These are phyloP conservation scores for Erannis defoliaria DNA, from an alignment of 2,888 invertebrate species.

Conservation along the genomic window DNA sequence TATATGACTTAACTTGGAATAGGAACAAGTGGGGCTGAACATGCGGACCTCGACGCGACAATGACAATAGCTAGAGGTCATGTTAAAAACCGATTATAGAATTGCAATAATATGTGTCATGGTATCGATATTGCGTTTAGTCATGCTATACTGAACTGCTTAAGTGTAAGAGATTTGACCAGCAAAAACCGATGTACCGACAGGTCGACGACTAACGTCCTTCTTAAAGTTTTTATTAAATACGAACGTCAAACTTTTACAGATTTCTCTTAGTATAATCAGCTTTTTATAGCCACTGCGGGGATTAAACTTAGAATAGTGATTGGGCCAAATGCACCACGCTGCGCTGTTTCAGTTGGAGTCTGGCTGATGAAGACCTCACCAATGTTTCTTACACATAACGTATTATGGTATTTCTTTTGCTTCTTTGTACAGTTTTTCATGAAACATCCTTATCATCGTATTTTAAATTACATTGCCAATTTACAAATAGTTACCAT, in stretches of 20 bases:
- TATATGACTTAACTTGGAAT: conserved; percentile 67
- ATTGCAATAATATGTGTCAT: conserved; percentile 73
- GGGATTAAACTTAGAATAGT: no score
- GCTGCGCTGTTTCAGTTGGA: no score
- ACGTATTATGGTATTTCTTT: no score
- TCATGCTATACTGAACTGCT: conserved; percentile 50
- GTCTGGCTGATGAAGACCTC: no score
- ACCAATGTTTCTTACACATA: no score
- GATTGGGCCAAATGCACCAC: no score
- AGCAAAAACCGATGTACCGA: conserved; percentile 39
- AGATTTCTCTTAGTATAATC: no score
- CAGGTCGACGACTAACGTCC: conserved; percentile 25
- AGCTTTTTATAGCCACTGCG: no score
- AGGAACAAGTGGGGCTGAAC: conserved; percentile 75
- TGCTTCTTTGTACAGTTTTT: no score
- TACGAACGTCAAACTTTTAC: not conserved
- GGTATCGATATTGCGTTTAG: conserved; percentile 65
- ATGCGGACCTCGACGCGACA: conserved; percentile 67
- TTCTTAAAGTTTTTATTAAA: not conserved
- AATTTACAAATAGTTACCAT: no score
- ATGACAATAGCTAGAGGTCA: conserved; percentile 73
- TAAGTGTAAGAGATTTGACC: conserved; percentile 24
- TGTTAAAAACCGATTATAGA: conserved; percentile 65
- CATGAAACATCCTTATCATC: no score
- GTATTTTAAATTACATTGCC: no score